Conservation (phyloP, 2,113 vertebrate genomes). For the Panthera tigris region DNA sequence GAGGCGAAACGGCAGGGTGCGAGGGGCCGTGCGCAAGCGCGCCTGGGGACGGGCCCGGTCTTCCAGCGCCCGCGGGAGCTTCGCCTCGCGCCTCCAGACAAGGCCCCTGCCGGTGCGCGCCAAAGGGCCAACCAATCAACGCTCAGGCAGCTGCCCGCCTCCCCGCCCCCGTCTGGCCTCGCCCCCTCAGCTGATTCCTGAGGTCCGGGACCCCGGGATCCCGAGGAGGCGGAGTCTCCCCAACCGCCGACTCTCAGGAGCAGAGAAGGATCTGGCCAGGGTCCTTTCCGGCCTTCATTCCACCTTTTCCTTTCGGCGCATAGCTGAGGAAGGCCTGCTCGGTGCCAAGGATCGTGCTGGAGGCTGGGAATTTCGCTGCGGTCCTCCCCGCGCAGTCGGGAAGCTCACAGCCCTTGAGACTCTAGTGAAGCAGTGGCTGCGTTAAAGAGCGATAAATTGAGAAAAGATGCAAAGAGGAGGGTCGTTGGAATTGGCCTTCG, state of each 20-base stretch:
- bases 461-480: neutral
- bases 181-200: rapidly evolving
- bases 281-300: neutral
- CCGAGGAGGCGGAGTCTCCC: neutral
- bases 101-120: neutral
- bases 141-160: neutral
- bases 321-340: neutral
- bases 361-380: neutral
- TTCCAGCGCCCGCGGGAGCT: rapidly evolving
- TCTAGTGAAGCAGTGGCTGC: neutral
- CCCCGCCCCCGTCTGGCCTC: neutral
- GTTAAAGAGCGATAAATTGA: neutral
- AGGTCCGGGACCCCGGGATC: neutral
- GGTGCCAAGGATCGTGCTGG: neutral
- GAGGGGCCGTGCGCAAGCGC: constrained; percentile 51
- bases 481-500: neutral
- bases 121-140: constrained; percentile 53
- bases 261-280: neutral
- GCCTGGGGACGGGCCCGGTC: neutral
- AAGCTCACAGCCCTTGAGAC: neutral
- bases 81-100: constrained; percentile 3
- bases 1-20: neutral
- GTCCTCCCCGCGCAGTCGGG: neutral
- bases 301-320: neutral
- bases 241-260: neutral